Evolutionary conservation across 2,888 invertebrate species (phyloP), one percentile per base, ranked within the genome.

Genomic region (Acleris sparsana): DNA sequence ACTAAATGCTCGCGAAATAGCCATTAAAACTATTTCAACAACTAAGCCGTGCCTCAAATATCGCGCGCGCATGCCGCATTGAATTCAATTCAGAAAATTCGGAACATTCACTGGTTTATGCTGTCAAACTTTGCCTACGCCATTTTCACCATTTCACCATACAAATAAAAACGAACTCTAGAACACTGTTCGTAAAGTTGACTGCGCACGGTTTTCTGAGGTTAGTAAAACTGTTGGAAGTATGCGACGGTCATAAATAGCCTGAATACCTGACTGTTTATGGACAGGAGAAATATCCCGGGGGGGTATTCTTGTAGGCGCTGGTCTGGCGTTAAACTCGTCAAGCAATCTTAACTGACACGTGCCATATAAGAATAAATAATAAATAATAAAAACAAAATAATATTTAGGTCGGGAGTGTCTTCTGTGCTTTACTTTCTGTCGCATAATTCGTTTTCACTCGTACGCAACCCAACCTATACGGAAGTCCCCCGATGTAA

Each of bases 231-330:
- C 22, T 39, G 43, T 43, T 13, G 43, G 43, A 16, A 55, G 9
- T 33, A 33, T 55, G 55, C 55, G 55, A 43, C 55, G 20, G 43
- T 43, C 43, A 39, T 55, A 55, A 55, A 55, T 13, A 39, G 39
- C 53, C 18, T 33, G 39, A 33, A 11, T 22, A 18, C 53, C 39
- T 33, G 53, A 33, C 16, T 22, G 39, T 55, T 55, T 55, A 55
- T 55, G 43, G 39, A 39, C 13, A 13, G 39, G 39, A 39, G 39
- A 39, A 39, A 39, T 39, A 13, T 39, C 39, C 39, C 11, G 13
- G 13, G 39, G 39, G n/a, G 11, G 39, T 39, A 39, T 39, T 39
- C 39, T 39, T 39, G 11, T 13, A 39, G 13, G 13, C 39, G 13
- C 13, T 39, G 1, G 39, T 39, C 13, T 3, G 39, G 39, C 33